Percentiles rank a stretch among this genome's conserved stretches.
phyloP scores from a whole-genome alignment of 1,140 invertebrate genomes.

The Galleria mellonella region DNA sequence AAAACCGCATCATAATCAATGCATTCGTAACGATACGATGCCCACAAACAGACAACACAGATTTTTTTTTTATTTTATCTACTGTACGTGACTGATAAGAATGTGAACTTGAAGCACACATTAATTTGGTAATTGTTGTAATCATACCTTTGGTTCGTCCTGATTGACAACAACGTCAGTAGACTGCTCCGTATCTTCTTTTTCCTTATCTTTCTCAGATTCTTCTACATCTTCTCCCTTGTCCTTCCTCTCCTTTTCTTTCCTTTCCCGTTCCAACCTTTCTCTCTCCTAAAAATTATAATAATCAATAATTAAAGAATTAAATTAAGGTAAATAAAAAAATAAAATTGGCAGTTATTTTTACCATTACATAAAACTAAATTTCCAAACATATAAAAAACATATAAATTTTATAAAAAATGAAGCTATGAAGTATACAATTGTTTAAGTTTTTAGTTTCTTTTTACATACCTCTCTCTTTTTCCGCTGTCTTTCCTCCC shows the following conservation, averaged over 20 bases:
- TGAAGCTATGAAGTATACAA: not conserved
- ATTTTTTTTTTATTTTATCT: too few relatives aligned
- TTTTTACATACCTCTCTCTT: slow-evolving; percentile 35
- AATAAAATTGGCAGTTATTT: too few relatives aligned
- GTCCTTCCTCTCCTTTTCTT: slow-evolving; percentile 48
- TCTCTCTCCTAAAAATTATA: slow-evolving; percentile 31
- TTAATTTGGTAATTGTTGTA: too few relatives aligned
- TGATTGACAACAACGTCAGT: slow-evolving; percentile 14
- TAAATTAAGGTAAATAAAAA: too few relatives aligned
- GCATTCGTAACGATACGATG: too few relatives aligned
- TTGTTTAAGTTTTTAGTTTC: too few relatives aligned
- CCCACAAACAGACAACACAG: too few relatives aligned
- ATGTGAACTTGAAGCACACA: too few relatives aligned
- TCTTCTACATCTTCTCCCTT: slow-evolving; percentile 23
- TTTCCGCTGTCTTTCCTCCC: slow-evolving; percentile 52
- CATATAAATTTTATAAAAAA: not conserved
- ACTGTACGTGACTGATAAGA: too few relatives aligned
- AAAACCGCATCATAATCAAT: too few relatives aligned
- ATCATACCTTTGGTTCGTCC: slow-evolving; percentile 11
- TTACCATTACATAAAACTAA: too few relatives aligned
- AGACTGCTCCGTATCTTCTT: slow-evolving; percentile 15
- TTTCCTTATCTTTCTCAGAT: slow-evolving; percentile 12
- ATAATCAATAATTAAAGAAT: not conserved
- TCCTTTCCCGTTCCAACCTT: slow-evolving; percentile 44
- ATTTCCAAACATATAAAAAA: too few relatives aligned